phyloP scores from a whole-genome alignment of 2,888 invertebrate genomes.

The Fissipunctia ypsillon region DNA sequence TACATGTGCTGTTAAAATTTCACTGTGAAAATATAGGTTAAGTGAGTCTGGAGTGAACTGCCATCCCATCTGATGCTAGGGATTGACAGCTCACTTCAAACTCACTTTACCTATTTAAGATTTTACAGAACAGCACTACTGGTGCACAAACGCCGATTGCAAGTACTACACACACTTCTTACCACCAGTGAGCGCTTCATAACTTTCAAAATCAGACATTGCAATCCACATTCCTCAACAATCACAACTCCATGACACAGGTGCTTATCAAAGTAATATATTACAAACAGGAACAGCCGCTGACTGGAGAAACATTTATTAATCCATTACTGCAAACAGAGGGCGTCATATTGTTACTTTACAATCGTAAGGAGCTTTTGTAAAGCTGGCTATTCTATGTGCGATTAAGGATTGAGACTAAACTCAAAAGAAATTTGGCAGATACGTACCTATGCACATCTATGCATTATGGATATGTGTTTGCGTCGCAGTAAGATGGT shows the following conservation, averaged over 20 bases:
- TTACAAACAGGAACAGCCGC: slow-evolving; percentile 24
- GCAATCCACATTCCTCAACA: slow-evolving; percentile 9
- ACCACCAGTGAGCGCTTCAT: not conserved
- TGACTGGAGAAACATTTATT: slow-evolving; percentile 64
- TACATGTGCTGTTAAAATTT: no score
- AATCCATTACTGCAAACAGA: slow-evolving; percentile 65
- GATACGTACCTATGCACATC: not conserved
- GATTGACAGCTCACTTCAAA: no score
- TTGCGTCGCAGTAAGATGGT: no score
- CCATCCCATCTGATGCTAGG: no score
- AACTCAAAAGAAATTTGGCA: not conserved
- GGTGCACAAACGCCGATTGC: no score
- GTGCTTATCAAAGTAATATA: slow-evolving; percentile 53
- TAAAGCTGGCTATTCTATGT: slow-evolving; percentile 51
- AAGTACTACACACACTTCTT: not conserved
- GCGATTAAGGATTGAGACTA: slow-evolving; percentile 19
- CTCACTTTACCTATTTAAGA: no score
- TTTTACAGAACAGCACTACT: no score
- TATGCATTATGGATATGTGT: not conserved
- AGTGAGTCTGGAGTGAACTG: no score
- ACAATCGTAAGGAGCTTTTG: slow-evolving; percentile 52
- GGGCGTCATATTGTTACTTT: slow-evolving; percentile 57
- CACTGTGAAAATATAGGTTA: no score
- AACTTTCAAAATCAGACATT: not conserved
- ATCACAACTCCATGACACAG: slow-evolving; percentile 30